Conservation (phyloP, 2,888 invertebrate species). For the Watsonalla binaria region DNA sequence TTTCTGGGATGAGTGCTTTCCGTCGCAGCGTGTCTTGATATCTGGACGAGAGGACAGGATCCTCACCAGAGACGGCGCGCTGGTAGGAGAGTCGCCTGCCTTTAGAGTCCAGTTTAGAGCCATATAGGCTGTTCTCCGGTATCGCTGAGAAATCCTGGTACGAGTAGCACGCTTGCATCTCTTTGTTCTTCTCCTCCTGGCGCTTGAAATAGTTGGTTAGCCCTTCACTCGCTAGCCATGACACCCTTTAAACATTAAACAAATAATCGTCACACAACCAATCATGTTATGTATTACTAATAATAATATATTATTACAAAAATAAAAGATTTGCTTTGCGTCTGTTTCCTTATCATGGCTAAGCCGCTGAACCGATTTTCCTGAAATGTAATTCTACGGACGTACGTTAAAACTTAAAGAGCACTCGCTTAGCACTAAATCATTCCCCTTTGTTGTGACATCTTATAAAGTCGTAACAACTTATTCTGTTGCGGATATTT, state of each 20-base stretch:
- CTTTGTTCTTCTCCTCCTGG: slow-evolving; percentile 53
- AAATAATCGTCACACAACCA: too few relatives aligned
- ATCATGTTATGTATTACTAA: too few relatives aligned
- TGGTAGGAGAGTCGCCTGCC: slow-evolving; percentile 66
- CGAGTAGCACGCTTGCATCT: slow-evolving; percentile 44
- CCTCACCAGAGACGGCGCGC: slow-evolving; percentile 68
- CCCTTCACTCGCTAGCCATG: slow-evolving; percentile 68
- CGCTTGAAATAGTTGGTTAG: slow-evolving; percentile 60
- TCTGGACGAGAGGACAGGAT: slow-evolving; percentile 37
- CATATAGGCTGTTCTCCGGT: slow-evolving; percentile 38
- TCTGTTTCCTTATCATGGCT: too few relatives aligned
- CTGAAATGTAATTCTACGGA: too few relatives aligned
- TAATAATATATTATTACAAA: too few relatives aligned
- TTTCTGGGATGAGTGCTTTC: slow-evolving; percentile 41
- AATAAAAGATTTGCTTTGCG: too few relatives aligned
- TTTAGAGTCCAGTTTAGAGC: slow-evolving; percentile 40
- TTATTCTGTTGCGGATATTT: too few relatives aligned
- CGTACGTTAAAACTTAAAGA: too few relatives aligned
- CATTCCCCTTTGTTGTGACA: too few relatives aligned
- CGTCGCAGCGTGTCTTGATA: slow-evolving; percentile 43
- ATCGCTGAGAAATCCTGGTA: slow-evolving; percentile 56
- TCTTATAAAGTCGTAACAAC: too few relatives aligned
- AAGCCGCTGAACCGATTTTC: too few relatives aligned
- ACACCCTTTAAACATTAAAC: slow-evolving; percentile 45
- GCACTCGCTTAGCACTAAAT: too few relatives aligned